Evolutionary conservation across 2,888 invertebrate genomes (phyloP).

Genomic region (Habroteleia sp.): DNA sequence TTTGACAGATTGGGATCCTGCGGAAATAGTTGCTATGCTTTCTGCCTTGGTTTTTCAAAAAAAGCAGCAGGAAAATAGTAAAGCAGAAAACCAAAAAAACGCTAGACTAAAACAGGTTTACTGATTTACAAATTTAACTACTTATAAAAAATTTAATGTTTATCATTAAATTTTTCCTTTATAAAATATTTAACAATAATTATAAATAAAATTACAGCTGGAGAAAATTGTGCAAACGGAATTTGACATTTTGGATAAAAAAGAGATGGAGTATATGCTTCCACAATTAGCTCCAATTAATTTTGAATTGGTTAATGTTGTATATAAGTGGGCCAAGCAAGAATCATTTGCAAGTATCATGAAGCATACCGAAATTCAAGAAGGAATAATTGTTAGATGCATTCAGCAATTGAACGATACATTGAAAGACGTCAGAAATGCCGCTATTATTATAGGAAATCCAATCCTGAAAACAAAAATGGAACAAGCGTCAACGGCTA

Average conservation of each 20-base stretch:
- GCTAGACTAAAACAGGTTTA: slow-evolving; percentile 83
- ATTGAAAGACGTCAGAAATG: slow-evolving; percentile 93
- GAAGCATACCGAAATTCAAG: slow-evolving; percentile 95
- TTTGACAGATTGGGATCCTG: slow-evolving; percentile 91
- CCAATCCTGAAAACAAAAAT: slow-evolving; percentile 95
- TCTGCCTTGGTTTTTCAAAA: slow-evolving; percentile 97
- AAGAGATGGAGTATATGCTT: slow-evolving; percentile 83
- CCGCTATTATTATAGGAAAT: slow-evolving; percentile 96
- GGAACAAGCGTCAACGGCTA: slow-evolving; percentile 95
- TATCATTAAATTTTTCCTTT: too few relatives aligned
- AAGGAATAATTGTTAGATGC: slow-evolving; percentile 98
- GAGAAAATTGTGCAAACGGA: slow-evolving; percentile 87
- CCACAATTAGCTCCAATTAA: slow-evolving; percentile 87
- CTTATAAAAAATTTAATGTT: too few relatives aligned
- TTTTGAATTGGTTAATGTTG: slow-evolving; percentile 96
- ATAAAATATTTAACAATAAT: slow-evolving; percentile 2
- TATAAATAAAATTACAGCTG: slow-evolving; percentile 82
- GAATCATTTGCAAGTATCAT: slow-evolving; percentile 96
- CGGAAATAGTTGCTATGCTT: slow-evolving; percentile 96
- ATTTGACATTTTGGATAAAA: slow-evolving; percentile 85
- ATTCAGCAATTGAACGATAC: slow-evolving; percentile 98
- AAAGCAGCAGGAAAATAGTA: slow-evolving; percentile 83
- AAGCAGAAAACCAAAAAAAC: slow-evolving; percentile 68
- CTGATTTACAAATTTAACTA: too few relatives aligned
- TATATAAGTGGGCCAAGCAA: slow-evolving; percentile 97